Conservation (phyloP, 2,888 invertebrate species). For the Octonoba sinensis region DNA sequence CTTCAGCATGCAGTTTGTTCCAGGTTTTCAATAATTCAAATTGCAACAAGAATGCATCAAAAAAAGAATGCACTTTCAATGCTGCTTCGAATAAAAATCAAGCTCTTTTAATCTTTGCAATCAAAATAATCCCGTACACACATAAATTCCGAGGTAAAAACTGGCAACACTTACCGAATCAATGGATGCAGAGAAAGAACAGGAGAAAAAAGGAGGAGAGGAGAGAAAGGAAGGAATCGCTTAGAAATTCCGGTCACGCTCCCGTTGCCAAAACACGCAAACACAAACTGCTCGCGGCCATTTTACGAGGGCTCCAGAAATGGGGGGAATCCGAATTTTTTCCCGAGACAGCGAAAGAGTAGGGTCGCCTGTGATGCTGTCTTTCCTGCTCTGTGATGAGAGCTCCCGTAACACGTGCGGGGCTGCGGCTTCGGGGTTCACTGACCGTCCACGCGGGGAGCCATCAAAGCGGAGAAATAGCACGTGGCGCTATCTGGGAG, state of each 20-base stretch:
- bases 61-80: no score
- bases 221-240: slow-evolving; percentile 13
- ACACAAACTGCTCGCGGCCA: slow-evolving; percentile 50
- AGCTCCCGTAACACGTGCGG: slow-evolving; percentile 46
- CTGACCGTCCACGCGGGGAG: slow-evolving; percentile 30
- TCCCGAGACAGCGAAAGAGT: slow-evolving; percentile 13
- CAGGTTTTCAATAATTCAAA: no score
- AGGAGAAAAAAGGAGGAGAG: slow-evolving; percentile 13
- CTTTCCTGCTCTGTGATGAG: slow-evolving; percentile 50
- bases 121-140: no score
- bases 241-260: slow-evolving; percentile 58
- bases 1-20: no score
- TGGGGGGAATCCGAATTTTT: slow-evolving; percentile 13
- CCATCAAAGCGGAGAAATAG: not conserved
- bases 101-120: no score
- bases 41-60: no score
- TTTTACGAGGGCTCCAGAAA: slow-evolving; percentile 35
- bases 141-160: no score
- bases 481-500: slow-evolving; percentile 42
- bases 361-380: slow-evolving; percentile 42
- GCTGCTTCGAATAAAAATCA: no score
- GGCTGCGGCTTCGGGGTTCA: slow-evolving; percentile 21
- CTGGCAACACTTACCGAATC: not conserved
- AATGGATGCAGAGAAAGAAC: not conserved
- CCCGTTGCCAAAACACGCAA: slow-evolving; percentile 54